Evolutionary conservation across 2,797 vertebrate species (phyloP).

Genomic region (Thaleichthys pacificus): DNA sequence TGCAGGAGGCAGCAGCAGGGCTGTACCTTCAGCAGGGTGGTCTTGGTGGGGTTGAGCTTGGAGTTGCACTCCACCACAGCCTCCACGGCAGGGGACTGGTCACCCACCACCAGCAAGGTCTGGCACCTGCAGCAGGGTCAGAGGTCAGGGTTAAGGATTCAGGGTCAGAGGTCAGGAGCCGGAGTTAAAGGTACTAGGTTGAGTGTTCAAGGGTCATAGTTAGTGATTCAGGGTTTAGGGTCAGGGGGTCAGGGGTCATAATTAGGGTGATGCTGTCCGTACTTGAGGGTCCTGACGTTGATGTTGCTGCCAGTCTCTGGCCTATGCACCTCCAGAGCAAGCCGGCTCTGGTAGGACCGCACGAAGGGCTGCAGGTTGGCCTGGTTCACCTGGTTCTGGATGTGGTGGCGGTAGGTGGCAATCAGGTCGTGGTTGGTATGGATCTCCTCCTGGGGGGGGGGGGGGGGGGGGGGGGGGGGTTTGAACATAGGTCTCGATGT

Average conservation of each 20-base stretch:
- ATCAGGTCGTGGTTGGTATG: conserved; percentile 87
- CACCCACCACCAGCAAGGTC: conserved; percentile 87
- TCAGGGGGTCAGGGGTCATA: background rate
- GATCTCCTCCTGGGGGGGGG: conserved; percentile 84
- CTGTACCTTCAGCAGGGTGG: conserved; percentile 90
- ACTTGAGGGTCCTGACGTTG: conserved; percentile 83
- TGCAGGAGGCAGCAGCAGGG: background rate
- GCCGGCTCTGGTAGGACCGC: conserved; percentile 87
- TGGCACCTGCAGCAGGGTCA: conserved; percentile 75
- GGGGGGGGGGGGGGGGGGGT: too few species aligned
- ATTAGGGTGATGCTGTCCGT: conserved; percentile 41
- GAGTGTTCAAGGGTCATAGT: too few species aligned
- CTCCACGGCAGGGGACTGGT: conserved; percentile 89
- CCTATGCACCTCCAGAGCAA: conserved; percentile 86
- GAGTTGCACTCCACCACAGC: conserved; percentile 94
- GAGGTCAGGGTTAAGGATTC: background rate
- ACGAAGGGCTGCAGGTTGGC: conserved; percentile 88
- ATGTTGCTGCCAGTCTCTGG: conserved; percentile 77
- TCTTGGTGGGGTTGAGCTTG: conserved; percentile 92
- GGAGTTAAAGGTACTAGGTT: too few species aligned
- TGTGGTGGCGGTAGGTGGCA: conserved; percentile 88
- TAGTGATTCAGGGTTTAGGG: too few species aligned
- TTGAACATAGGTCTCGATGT: too few species aligned
- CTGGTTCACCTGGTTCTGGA: conserved; percentile 86
- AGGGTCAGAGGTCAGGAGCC: too few species aligned